Evolutionary conservation across 2,797 vertebrate genomes (phyloP), one percentile per base, ranked within the genome.

Genomic region (Sebastes reedi): DNA sequence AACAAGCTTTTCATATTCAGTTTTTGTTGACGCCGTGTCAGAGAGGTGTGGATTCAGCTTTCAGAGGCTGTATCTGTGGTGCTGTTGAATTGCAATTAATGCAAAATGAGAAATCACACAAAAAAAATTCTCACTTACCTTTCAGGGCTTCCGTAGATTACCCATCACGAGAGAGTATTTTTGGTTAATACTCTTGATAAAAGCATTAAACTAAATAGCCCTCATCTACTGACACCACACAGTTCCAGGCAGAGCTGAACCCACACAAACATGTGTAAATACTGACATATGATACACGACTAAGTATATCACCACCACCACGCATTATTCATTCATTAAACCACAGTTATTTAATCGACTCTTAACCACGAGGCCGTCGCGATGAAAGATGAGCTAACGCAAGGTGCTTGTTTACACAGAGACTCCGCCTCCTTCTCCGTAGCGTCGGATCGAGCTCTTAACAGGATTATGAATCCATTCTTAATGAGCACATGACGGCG

Each of bases 381-480:
- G 75, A 34, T 81, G 72, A 87, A 87, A 81, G 72, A 87, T 73
- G 77, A 89, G 76, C 73, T 75, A 76, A 77, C 9, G 30, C 67
- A 77, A 83, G 79, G 82, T 81, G 83, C 71, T 86, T 85, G 77
- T 87, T 86, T 77, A 89, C 83, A 86, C 75, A 80, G 70, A 79
- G n/a, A 66, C 81, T 80, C 81, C 65, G 5, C 77, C 77, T 81
- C 58, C 75, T 75, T 82, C 58, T 74, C 81, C 20, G 6, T 71
- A 25, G n/a, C 71, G 66, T 84, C 29, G 34, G 79, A 84, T 91
- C 83, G 69, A 89, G 86, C 85, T 87, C 77, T 90, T 89, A 90
- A 93, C 81, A 62, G 39, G 83, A 92, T 91, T 92, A 91, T 86
- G 74, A 92, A 93, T 89, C 81, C 84, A 89, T 90, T 75, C 74